Percentiles rank a stretch among this genome's conserved stretches.
These are phyloP conservation scores for Labeo rohita DNA, from an alignment of 2,113 vertebrate genomes.

Conservation along the genomic window DNA sequence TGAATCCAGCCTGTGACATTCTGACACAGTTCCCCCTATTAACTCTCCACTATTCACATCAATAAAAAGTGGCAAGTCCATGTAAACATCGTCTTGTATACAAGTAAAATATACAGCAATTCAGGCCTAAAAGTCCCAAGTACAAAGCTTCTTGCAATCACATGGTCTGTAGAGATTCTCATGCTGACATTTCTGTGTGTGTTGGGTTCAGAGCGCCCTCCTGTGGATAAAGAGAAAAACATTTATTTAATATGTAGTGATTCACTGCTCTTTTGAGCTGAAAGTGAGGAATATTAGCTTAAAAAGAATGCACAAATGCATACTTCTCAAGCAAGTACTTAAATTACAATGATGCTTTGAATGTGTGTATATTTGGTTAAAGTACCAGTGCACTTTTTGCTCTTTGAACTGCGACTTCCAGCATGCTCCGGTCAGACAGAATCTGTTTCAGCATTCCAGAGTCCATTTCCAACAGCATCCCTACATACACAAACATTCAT, in stretches of 20 bases:
- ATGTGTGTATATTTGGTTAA: constrained; percentile 1
- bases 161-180: background rate
- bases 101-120: background rate
- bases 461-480: constrained; percentile 82
- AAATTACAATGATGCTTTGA: background rate
- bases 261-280: background rate
- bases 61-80: background rate
- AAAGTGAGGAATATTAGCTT: background rate
- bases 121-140: background rate
- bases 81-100: background rate
- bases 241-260: background rate
- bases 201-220: background rate
- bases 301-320: background rate
- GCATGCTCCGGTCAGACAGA: constrained; percentile 66
- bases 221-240: constrained; percentile 33
- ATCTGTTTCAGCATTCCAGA: constrained; percentile 66
- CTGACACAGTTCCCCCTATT: background rate
- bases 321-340: background rate
- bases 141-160: background rate
- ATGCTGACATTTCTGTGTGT: background rate
- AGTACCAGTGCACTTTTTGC: constrained; percentile 70
- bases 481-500: constrained; percentile 57
- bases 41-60: background rate
- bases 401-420: constrained; percentile 75
- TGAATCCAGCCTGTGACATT: background rate